Evolutionary conservation across 2,797 vertebrate genomes (phyloP), one percentile per base, ranked within the genome.

Genomic region (Pseudopleuronectes americanus): DNA sequence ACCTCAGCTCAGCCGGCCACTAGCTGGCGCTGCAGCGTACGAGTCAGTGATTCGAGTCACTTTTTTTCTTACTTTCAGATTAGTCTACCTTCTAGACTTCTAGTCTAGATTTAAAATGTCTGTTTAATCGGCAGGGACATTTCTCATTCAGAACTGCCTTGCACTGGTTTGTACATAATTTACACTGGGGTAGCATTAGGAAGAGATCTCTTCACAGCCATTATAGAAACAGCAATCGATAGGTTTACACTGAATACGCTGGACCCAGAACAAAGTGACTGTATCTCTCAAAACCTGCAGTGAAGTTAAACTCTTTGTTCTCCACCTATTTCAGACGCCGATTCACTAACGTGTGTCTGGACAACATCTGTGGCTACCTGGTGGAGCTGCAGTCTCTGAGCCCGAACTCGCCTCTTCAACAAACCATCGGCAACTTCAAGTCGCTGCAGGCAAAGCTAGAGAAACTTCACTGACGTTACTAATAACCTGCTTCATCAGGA

Each of bases 341-440:
- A 53, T 99, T 99, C 87, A 98, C 96, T 8, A 98, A 97, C 24
- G 91, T 95, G 58, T 99, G 98, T 82, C 92, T 99, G 67, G 98
- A 99, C 88, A 96, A 96, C 79, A 95, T 99, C 81, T 97, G 97
- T 7, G 95, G 96, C 43, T 99, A 99, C 83, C 94, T 99, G 13
- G 97, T 99, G 80, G 97, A 99, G 88, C 94, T 99, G 67, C 97
- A 99, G 86, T 97, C 97, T 8, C 93, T 98, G 87, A 97, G 94
- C 70, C 96, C 97, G 0, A 97, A 95, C 8, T 55, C 89, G 0
- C 83, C 86, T 14, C 95, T 99, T 67, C 97, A 98, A 58, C 91
- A 94, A 33, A 96, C 92, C 43, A 94, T 96, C 36, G 95, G 96
- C 48, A 97, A 98, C 90, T 99, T 99, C 83, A 99, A 98, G 88